Base-by-base conservation (phyloP, 2,113 vertebrate genomes). In the Gallinago undulata region DNA sequence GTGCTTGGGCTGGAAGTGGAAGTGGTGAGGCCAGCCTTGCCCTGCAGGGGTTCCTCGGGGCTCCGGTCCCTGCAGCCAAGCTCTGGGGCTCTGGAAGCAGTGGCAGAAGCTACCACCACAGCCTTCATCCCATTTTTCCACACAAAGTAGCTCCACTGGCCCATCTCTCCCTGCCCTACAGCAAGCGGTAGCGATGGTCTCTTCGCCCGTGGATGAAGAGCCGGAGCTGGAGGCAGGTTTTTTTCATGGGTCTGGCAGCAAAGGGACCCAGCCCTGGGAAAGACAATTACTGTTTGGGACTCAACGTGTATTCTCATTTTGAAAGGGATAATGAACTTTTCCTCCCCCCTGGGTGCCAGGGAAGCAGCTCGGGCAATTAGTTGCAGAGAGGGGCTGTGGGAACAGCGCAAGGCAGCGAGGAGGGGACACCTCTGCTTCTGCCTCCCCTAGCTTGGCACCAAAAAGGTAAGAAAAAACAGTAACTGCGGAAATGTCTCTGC, bases 301-400 rank as follows among this genome's bases (percentile, higher is more conserved):
- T 77, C 7, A 3, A 48, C 27, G 33, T 43, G 2, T 70, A 28
- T 94, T 95, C 75, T 63, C 87, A 60, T 84, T 97, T 91, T 72
- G 83, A 92, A 86, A 89, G 84, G 12, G 28, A 64, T 96, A 95
- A 95, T 95, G 94, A 87, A 68, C 83, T 93, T 84, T 76, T 64
- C 37, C 67, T 93, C 85, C 96, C 89, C 60, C 51, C 30, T 41
- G 74, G 77, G 77, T 92, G 82, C 72, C 9, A 21, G 86, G 74
- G 79, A 96, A 94, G 89, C 76, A 90, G 57, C 67, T 60, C 10
- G 23, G 89, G 76, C 66, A 95, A 77, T 97, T 89, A 85, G 23
- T 5, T 87, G 69, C 90, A 43, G 78, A 68, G 57, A 84, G 80
- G 69, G 51, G 31, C 13, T 50, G 45, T 53, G 80, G 81, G 66